Evolutionary conservation across 64 coral and sea anemone species (phyloP).

Genomic region (Orbicella faveolata): DNA sequence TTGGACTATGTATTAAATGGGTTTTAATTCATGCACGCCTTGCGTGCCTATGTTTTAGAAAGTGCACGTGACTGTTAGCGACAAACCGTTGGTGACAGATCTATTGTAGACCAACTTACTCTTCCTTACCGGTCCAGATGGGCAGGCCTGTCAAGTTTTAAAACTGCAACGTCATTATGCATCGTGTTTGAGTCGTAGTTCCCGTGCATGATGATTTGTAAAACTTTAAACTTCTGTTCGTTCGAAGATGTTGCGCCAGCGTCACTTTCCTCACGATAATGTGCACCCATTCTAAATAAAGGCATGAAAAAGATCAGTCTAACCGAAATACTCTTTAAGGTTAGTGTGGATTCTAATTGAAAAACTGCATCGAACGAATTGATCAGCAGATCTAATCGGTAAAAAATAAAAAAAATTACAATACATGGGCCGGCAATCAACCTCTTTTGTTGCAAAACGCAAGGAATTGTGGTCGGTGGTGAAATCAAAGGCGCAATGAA

Average conservation of each 20-base stretch:
- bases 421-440: too few relatives aligned
- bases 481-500: too few relatives aligned
- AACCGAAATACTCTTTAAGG: too few relatives aligned
- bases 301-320: background rate
- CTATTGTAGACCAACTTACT: background rate
- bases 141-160: constrained; percentile 39
- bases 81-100: background rate
- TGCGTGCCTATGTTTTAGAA: background rate
- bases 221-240: constrained; percentile 46
- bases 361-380: too few relatives aligned
- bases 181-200: constrained; percentile 5
- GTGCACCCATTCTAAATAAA: constrained; percentile 41
- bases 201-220: constrained; percentile 16
- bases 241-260: background rate
- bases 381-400: too few relatives aligned
- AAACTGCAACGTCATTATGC: constrained; percentile 39
- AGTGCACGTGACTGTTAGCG: background rate
- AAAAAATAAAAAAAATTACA: too few relatives aligned
- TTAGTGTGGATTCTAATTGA: too few relatives aligned
- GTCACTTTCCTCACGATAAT: background rate
- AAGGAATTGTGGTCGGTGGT: too few relatives aligned
- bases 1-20: background rate
- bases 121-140: constrained; percentile 6
- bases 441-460: too few relatives aligned
- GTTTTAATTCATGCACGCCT: background rate